A percentile compares a stretch with the other conserved stretches of the same genome.
phyloP scores from a whole-genome alignment of 2,113 vertebrate genomes.

The Pangasianodon hypophthalmus region DNA sequence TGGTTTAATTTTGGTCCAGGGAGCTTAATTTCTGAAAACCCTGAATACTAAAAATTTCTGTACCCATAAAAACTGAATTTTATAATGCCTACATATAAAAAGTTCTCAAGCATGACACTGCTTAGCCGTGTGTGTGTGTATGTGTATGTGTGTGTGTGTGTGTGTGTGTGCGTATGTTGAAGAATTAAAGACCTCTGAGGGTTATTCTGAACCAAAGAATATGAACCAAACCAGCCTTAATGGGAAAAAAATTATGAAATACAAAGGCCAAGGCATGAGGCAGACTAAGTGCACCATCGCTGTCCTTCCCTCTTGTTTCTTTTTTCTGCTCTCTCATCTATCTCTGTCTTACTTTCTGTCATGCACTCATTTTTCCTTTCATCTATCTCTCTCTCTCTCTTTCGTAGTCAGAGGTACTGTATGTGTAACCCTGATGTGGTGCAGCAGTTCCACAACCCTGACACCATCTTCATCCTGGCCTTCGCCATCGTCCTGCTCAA shows the following conservation, averaged over 20 bases:
- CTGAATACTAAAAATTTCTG: not conserved
- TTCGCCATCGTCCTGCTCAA: conserved; percentile 98
- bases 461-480: conserved; percentile 99
- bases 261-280: conserved; percentile 26
- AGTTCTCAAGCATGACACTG: not conserved
- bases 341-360: not conserved
- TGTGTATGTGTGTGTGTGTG: conserved; percentile 21
- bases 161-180: not conserved
- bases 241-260: conserved; percentile 36
- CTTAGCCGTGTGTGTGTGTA: conserved; percentile 2
- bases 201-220: conserved; percentile 26
- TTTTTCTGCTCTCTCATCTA: not conserved
- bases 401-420: conserved; percentile 93
- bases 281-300: conserved; percentile 37
- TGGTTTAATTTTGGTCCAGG: not conserved
- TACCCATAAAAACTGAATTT: not conserved
- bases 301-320: not conserved
- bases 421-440: conserved; percentile 99
- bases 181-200: conserved; percentile 28
- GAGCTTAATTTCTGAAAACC: not conserved
- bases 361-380: conserved; percentile 16
- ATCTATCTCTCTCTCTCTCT: conserved; percentile 33
- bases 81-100: not conserved
- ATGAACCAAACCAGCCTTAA: not conserved
- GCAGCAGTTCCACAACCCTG: conserved; percentile 98